These are phyloP conservation scores for Lasioglossum oenotherae DNA, from an alignment of 2,888 invertebrate genomes.

Conservation along the genomic window DNA sequence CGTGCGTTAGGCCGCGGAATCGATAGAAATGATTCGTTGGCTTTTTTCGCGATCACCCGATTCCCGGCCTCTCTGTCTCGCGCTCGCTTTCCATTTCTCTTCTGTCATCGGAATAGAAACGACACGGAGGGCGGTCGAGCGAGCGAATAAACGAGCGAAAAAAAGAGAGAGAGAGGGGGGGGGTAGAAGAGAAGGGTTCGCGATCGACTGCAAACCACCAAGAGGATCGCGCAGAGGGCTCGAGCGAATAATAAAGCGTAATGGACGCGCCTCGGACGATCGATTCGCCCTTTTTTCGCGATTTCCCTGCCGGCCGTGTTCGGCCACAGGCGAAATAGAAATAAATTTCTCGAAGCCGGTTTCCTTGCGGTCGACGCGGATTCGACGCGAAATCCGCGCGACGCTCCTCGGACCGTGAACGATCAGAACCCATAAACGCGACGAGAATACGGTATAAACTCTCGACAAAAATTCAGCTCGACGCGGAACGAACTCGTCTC, in stretches of 20 bases:
- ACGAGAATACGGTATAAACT: not conserved
- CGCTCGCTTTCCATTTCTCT: slow-evolving; percentile 52
- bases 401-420: not conserved
- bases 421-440: not conserved
- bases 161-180: slow-evolving; percentile 18
- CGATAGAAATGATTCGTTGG: slow-evolving; percentile 77
- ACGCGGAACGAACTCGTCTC: not conserved
- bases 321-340: slow-evolving; percentile 54
- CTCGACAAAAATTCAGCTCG: not conserved
- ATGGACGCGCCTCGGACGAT: slow-evolving; percentile 70
- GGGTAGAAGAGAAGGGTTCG: slow-evolving; percentile 57
- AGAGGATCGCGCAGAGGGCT: slow-evolving; percentile 68
- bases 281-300: slow-evolving; percentile 69
- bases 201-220: slow-evolving; percentile 76
- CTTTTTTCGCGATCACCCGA: slow-evolving; percentile 59
- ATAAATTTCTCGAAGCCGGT: slow-evolving; percentile 60
- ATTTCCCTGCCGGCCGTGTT: slow-evolving; percentile 55
- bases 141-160: slow-evolving; percentile 9
- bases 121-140: slow-evolving; percentile 31
- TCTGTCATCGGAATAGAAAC: slow-evolving; percentile 46
- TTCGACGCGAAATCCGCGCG: slow-evolving; percentile 13
- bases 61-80: slow-evolving; percentile 31
- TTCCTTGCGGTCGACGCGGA: not conserved
- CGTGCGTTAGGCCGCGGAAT: not conserved
- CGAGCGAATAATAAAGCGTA: slow-evolving; percentile 70